phyloP scores from a whole-genome alignment of 2,888 invertebrate species.

The Parnassius apollo region DNA sequence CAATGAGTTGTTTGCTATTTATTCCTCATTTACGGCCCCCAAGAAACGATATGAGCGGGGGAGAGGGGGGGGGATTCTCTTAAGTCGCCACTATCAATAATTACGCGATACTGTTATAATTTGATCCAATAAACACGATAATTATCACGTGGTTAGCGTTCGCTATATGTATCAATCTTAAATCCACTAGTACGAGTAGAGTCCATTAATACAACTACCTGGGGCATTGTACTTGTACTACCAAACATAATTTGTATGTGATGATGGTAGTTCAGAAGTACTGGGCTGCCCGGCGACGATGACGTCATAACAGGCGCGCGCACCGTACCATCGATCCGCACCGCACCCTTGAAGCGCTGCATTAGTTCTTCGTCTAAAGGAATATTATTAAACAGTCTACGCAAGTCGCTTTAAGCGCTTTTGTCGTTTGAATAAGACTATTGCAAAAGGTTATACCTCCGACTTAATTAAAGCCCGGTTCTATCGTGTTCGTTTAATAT shows the following conservation, averaged over 20 bases:
- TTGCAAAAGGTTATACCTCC: constrained; percentile 43
- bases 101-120: too few relatives aligned
- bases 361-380: constrained; percentile 31
- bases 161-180: too few relatives aligned
- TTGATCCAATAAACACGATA: too few relatives aligned
- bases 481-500: constrained; percentile 7
- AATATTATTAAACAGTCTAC: constrained; percentile 22
- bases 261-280: constrained; percentile 29
- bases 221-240: constrained; percentile 33
- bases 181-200: too few relatives aligned
- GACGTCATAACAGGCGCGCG: constrained; percentile 76
- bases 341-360: constrained; percentile 55
- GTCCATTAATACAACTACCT: constrained; percentile 10
- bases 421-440: constrained; percentile 30
- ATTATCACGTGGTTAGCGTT: too few relatives aligned
- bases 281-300: constrained; percentile 62
- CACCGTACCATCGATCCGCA: constrained; percentile 67
- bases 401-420: constrained; percentile 51
- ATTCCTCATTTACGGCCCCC: too few relatives aligned
- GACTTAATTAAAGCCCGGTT: constrained; percentile 27
- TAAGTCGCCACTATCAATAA: too few relatives aligned
- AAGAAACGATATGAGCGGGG: too few relatives aligned
- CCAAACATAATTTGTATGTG: constrained; percentile 38
- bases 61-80: too few relatives aligned
- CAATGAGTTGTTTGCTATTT: too few relatives aligned